phyloP scores from a whole-genome alignment of 2,888 invertebrate genomes.

The Oasisia sp. region DNA sequence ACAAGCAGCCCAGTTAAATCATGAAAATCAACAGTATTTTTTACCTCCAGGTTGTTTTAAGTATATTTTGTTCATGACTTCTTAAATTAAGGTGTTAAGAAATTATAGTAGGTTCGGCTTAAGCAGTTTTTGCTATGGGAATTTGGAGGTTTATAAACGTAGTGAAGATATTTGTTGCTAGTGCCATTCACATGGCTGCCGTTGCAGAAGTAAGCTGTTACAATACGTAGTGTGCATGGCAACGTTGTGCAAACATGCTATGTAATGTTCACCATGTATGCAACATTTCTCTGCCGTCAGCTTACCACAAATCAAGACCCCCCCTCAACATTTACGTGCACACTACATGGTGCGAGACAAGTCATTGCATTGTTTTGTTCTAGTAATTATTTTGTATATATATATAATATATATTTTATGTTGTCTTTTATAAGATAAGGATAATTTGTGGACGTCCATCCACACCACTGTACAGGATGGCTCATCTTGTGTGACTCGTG shows the following conservation, averaged over 20 bases:
- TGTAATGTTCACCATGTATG: background rate
- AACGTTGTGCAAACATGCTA: background rate
- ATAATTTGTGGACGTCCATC: conserved; percentile 13
- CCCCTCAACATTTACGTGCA: background rate
- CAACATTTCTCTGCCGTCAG: background rate
- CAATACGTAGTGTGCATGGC: background rate
- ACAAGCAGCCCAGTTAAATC: background rate
- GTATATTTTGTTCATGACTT: background rate
- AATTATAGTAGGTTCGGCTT: background rate
- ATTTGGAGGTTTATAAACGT: background rate
- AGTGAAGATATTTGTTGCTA: background rate
- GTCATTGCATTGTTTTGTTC: conserved; percentile 5
- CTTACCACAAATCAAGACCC: background rate
- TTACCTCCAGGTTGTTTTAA: background rate
- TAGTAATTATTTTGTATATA: conserved; percentile 17
- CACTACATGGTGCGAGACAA: conserved; percentile 7
- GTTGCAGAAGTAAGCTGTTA: too few relatives aligned
- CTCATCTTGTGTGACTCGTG: background rate
- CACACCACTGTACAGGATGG: background rate
- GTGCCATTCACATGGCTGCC: background rate
- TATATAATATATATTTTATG: conserved; percentile 17
- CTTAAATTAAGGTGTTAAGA: background rate
- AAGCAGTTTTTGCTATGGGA: conserved; percentile 3
- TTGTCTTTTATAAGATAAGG: conserved; percentile 13
- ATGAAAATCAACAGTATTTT: background rate